Conservation (phyloP, 2,113 vertebrate genomes). For the Myotis davidii region DNA sequence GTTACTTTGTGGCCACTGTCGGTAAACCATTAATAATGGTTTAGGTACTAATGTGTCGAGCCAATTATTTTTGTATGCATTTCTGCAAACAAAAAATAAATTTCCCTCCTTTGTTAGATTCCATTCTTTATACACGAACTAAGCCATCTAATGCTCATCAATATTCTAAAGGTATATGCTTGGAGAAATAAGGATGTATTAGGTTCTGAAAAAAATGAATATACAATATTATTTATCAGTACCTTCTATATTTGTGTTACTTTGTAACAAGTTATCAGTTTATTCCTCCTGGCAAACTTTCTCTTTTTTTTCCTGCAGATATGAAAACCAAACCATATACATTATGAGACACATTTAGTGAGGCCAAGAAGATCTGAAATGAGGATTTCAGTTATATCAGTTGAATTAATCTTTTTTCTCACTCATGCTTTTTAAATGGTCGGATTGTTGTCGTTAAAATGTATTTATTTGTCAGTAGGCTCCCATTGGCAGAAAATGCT, state of each 20-base stretch:
- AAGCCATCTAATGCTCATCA: not conserved
- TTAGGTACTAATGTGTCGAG: not conserved
- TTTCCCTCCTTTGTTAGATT: not conserved
- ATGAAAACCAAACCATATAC: constrained; percentile 30
- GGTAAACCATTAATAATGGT: constrained; percentile 2
- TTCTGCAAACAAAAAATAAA: constrained; percentile 29
- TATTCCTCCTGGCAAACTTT: constrained; percentile 1
- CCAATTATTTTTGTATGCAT: not conserved
- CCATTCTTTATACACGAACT: constrained; percentile 1
- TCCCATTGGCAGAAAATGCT: constrained; percentile 6
- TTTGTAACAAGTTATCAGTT: constrained; percentile 17
- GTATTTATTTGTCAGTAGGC: constrained; percentile 31
- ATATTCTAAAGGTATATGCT: not conserved
- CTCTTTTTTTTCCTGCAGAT: not conserved
- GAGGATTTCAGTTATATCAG: constrained; percentile 11
- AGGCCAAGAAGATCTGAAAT: constrained; percentile 43
- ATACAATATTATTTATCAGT: not conserved
- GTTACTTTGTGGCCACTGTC: constrained; percentile 33
- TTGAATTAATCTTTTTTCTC: constrained; percentile 43
- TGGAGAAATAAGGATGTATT: constrained; percentile 1
- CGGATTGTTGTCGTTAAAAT: constrained; percentile 32
- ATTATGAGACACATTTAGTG: constrained; percentile 45
- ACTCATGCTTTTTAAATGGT: not conserved
- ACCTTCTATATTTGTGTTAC: constrained; percentile 29
- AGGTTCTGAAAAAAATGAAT: constrained; percentile 2